These are phyloP conservation scores for Oreochromis aureus DNA, from an alignment of 2,113 vertebrate genomes.

Conservation along the genomic window DNA sequence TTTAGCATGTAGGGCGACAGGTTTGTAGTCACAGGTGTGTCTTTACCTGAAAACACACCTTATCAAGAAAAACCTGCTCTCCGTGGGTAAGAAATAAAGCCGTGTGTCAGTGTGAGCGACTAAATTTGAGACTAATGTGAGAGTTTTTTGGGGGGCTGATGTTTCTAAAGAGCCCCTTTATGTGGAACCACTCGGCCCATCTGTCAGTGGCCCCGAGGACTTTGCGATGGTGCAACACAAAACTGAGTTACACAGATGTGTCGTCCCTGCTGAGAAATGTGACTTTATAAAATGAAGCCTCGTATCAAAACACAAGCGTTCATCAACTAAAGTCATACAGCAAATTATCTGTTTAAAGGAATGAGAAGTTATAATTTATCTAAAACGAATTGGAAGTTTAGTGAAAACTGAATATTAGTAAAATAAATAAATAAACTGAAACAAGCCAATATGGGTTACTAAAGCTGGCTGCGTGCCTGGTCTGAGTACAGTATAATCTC, in stretches of 20 bases:
- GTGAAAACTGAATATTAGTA: background rate
- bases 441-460: background rate
- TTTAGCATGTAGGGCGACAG: background rate
- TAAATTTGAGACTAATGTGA: background rate
- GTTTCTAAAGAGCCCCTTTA: background rate
- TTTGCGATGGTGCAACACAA: slow-evolving; percentile 13
- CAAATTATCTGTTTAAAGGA: background rate
- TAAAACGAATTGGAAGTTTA: background rate
- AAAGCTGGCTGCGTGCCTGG: background rate
- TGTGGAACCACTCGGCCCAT: slow-evolving; percentile 12
- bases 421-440: background rate
- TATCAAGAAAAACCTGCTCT: background rate
- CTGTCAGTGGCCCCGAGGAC: slow-evolving; percentile 31
- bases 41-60: background rate
- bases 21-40: background rate
- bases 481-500: background rate
- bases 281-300: background rate
- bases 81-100: background rate
- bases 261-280: background rate
- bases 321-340: background rate
- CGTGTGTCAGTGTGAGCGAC: background rate
- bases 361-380: background rate
- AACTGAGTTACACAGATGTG: slow-evolving; percentile 8
- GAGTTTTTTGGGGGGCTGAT: background rate
- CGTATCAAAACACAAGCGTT: background rate